A percentile compares a stretch with the other conserved stretches of the same genome.
These are phyloP conservation scores for Diglossa cyanea DNA, from an alignment of 2,797 vertebrate species.

Conservation along the genomic window DNA sequence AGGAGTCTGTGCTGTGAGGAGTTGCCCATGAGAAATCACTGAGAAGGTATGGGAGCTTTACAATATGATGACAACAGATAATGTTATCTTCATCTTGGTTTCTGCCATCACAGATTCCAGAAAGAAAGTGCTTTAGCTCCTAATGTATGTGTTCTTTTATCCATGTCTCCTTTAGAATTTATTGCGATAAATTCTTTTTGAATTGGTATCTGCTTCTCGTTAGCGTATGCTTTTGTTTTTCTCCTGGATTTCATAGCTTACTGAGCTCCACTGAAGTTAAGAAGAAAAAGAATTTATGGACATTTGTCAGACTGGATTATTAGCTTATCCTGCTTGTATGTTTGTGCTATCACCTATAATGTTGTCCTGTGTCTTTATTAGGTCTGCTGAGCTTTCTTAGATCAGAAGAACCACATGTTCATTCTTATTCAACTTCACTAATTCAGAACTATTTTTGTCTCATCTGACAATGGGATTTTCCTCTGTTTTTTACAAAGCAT, in stretches of 20 bases:
- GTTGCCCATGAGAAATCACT: no score
- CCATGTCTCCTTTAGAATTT: background rate
- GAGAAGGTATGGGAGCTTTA: no score
- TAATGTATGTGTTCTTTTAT: constrained; percentile 1
- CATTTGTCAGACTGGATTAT: background rate
- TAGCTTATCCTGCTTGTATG: background rate
- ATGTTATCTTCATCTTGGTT: constrained; percentile 4
- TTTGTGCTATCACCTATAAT: background rate
- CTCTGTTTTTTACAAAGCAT: background rate
- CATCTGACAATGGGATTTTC: background rate
- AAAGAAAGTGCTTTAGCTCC: background rate
- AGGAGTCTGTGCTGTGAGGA: no score
- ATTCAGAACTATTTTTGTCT: background rate
- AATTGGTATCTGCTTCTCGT: background rate
- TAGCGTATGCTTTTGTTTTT: background rate
- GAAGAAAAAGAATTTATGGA: background rate
- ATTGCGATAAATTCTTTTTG: background rate
- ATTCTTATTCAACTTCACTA: background rate
- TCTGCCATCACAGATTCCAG: constrained; percentile 21
- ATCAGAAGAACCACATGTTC: rapidly evolving
- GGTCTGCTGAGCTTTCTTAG: background rate
- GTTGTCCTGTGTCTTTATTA: background rate
- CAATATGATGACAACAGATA: background rate
- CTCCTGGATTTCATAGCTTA: background rate
- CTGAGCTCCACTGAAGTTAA: background rate